Evolutionary conservation across 1,140 invertebrate genomes (phyloP).

Genomic region (Macrosteles quadrilineatus): DNA sequence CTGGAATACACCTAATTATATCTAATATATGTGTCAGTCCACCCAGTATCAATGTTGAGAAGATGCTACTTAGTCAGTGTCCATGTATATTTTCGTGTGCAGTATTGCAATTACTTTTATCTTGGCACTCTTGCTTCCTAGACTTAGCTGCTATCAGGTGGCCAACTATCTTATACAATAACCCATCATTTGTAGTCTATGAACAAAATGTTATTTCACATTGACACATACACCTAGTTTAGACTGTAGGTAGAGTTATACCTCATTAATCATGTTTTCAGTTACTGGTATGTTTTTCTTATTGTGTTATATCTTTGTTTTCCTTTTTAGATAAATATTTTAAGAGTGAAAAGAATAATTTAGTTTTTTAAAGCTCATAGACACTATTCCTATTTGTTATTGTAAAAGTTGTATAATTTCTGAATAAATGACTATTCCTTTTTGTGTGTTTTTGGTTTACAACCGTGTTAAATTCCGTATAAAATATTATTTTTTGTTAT

Average conservation of each 20-base stretch:
- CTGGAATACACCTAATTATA: neutral
- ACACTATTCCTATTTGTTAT: slow-evolving; percentile 24
- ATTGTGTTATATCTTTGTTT: neutral
- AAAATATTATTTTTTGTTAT: too few species aligned
- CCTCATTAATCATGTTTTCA: neutral
- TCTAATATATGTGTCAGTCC: slow-evolving; percentile 8
- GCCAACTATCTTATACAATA: neutral
- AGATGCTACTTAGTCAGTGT: slow-evolving; percentile 1
- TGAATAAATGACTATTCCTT: slow-evolving; percentile 3
- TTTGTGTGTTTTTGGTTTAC: too few species aligned
- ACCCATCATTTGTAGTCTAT: neutral
- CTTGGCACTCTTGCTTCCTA: neutral
- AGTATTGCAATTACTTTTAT: slow-evolving; percentile 10
- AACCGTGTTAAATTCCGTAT: too few species aligned
- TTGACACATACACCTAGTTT: neutral
- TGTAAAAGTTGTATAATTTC: slow-evolving; percentile 23
- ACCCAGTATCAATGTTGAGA: neutral
- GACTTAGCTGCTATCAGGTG: neutral
- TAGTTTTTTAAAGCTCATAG: slow-evolving; percentile 14
- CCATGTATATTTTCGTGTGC: slow-evolving; percentile 17
- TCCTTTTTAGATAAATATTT: neutral
- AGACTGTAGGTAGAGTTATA: neutral
- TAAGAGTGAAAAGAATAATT: slow-evolving; percentile 10
- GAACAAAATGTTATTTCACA: slow-evolving; percentile 16
- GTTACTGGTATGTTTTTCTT: neutral